These are phyloP conservation scores for Tipula lateralis DNA, from an alignment of 2,888 invertebrate genomes.

Conservation along the genomic window DNA sequence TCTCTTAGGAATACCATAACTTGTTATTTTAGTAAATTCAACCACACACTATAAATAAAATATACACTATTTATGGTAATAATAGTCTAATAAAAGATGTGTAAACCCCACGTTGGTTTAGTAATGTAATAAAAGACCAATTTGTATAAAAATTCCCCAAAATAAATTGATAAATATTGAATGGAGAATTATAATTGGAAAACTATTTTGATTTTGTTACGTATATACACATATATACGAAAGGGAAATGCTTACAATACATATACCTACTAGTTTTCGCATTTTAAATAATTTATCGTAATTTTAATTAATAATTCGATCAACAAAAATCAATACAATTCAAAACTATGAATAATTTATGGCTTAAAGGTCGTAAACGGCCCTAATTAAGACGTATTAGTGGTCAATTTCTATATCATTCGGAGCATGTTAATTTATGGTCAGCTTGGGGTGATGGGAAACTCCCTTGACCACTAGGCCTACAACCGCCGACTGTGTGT, in stretches of 20 bases:
- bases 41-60: background rate
- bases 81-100: background rate
- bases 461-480: too few species aligned
- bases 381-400: too few species aligned
- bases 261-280: background rate
- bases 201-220: background rate
- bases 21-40: too few species aligned
- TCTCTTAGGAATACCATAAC: too few species aligned
- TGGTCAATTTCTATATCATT: too few species aligned
- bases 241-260: background rate
- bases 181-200: background rate
- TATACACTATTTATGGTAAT: too few species aligned
- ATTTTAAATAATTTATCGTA: background rate
- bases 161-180: background rate
- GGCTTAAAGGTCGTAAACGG: too few species aligned
- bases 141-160: background rate
- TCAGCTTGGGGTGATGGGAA: too few species aligned
- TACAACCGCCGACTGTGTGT: too few species aligned
- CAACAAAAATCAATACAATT: background rate
- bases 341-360: background rate
- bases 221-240: background rate
- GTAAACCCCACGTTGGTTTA: background rate
- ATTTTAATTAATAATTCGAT: background rate
- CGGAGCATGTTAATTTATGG: too few species aligned
- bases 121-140: background rate